Conservation (phyloP, 2,888 invertebrate species). For the Actias luna region DNA sequence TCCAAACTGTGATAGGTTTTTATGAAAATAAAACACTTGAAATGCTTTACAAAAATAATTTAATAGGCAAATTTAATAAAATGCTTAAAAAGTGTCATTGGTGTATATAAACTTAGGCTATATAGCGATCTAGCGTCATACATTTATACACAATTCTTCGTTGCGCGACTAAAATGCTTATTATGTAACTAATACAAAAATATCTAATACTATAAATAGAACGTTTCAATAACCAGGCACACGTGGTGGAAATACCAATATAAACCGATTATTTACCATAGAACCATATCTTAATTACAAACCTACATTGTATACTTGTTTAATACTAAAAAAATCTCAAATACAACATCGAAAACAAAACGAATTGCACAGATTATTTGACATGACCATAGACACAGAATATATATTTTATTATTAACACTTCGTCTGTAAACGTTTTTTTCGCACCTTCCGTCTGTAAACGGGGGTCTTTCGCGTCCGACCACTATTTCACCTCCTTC, state of each 20-base stretch:
- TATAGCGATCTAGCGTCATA: constrained; percentile 59
- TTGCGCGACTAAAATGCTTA: constrained; percentile 43
- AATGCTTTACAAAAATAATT: constrained; percentile 79
- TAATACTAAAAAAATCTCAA: constrained; percentile 10
- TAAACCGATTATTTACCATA: not conserved
- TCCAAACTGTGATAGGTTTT: not conserved
- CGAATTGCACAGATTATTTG: not conserved
- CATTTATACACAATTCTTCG: constrained; percentile 53
- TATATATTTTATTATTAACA: not conserved
- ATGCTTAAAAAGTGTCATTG: constrained; percentile 79
- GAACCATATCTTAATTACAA: constrained; percentile 3
- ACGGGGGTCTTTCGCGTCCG: no score
- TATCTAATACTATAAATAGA: constrained; percentile 32
- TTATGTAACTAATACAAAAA: constrained; percentile 19
- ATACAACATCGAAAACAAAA: not conserved
- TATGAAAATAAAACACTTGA: constrained; percentile 30
- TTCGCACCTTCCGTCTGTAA: no score
- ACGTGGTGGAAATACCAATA: constrained; percentile 45
- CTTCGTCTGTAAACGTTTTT: not conserved
- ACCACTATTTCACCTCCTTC: no score
- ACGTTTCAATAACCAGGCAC: constrained; percentile 65
- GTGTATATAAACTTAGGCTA: constrained; percentile 75
- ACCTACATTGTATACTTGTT: not conserved
- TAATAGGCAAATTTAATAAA: constrained; percentile 80
- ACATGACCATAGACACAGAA: not conserved